phyloP scores from a whole-genome alignment of 2,888 invertebrate genomes.

The Troides helena region DNA sequence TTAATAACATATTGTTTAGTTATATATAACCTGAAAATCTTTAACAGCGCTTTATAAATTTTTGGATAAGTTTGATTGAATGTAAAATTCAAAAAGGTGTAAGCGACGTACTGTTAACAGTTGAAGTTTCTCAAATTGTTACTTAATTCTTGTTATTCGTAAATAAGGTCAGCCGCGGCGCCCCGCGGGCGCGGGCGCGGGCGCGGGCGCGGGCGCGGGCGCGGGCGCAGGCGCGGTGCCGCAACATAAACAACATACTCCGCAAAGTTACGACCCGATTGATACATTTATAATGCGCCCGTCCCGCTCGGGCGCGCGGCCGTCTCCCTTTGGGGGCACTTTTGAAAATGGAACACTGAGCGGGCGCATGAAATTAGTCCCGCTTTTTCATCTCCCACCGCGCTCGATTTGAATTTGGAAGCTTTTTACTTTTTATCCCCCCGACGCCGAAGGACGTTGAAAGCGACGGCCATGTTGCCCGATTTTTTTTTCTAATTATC shows the following conservation, averaged over 20 bases:
- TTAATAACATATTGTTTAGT: no score
- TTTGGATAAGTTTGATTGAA: background rate
- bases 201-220: conserved; percentile 29
- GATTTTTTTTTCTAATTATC: conserved; percentile 64
- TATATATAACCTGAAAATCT: no score
- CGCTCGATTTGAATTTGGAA: conserved; percentile 68
- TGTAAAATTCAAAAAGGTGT: conserved; percentile 3
- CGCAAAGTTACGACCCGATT: conserved; percentile 72
- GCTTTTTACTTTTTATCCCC: conserved; percentile 56
- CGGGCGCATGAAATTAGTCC: conserved; percentile 75
- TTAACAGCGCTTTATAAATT: no score
- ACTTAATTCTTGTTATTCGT: conserved; percentile 32
- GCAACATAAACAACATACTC: conserved; percentile 66
- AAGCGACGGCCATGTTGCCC: conserved; percentile 63
- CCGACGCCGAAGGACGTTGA: conserved; percentile 53
- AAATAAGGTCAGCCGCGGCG: conserved; percentile 32
- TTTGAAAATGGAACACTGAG: conserved; percentile 70
- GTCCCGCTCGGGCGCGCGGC: conserved; percentile 40
- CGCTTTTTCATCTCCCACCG: conserved; percentile 74
- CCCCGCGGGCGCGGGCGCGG: conserved; percentile 41
- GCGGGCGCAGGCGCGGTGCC: conserved; percentile 38
- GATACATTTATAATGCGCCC: conserved; percentile 68
- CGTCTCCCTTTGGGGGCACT: conserved; percentile 48
- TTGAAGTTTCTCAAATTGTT: conserved; percentile 19
- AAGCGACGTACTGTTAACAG: conserved; percentile 1